These are phyloP conservation scores for Chrysolina haemoptera DNA, from an alignment of 2,888 invertebrate species.

Conservation along the genomic window DNA sequence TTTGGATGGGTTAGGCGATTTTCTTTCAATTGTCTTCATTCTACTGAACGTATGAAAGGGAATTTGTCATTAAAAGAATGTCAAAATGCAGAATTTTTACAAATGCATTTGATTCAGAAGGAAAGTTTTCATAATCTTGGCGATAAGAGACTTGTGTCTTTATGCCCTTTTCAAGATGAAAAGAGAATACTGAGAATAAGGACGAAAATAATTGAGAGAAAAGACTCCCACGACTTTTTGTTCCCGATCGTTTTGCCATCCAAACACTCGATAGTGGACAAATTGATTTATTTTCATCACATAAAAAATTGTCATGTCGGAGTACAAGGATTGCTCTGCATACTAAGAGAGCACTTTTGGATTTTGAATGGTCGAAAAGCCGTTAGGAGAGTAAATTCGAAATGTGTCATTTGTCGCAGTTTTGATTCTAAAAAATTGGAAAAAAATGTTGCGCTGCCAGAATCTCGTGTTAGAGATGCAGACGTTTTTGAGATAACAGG, in stretches of 20 bases:
- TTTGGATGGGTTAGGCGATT: no score
- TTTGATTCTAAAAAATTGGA: no score
- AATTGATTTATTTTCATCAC: no score
- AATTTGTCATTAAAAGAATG: background rate
- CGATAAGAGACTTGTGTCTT: background rate
- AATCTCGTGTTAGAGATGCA: background rate
- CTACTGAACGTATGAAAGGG: background rate
- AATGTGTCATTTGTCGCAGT: no score
- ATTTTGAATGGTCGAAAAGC: background rate
- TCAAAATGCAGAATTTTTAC: background rate
- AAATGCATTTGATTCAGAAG: no score
- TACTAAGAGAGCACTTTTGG: background rate
- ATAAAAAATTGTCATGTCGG: no score
- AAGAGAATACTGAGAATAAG: no score
- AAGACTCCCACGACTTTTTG: background rate
- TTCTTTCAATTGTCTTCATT: no score
- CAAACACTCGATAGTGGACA: no score
- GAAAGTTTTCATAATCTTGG: background rate
- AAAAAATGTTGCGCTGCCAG: no score
- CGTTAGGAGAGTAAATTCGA: background rate
- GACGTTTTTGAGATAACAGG: background rate
- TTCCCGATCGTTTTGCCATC: background rate
- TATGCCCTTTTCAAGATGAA: background rate
- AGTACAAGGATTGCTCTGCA: no score
- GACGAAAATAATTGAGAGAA: background rate